Percentiles rank a stretch among this genome's conserved stretches.
phyloP scores from a whole-genome alignment of 2,797 vertebrate species.

The Zenarchopterus dispar region DNA sequence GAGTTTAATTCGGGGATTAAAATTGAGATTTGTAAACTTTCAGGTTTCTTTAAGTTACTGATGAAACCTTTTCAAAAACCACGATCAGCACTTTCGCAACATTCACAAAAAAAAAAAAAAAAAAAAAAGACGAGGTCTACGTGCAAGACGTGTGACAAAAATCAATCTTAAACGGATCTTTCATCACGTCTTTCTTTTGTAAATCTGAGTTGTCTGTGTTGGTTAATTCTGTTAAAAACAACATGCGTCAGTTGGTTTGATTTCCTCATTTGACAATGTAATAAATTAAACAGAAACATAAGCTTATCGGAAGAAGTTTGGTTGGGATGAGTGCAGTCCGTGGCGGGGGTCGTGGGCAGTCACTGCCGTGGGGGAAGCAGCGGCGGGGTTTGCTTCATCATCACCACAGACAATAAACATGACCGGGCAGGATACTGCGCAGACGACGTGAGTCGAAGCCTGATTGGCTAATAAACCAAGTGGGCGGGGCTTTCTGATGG shows the following conservation, averaged over 20 bases:
- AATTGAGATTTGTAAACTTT: no score
- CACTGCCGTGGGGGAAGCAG: background rate
- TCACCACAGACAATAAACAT: conserved; percentile 40
- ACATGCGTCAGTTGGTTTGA: no score
- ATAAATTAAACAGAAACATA: no score
- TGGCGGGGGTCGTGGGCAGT: background rate
- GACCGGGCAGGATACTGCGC: conserved; percentile 55
- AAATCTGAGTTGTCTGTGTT: background rate
- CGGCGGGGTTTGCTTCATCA: conserved; percentile 12
- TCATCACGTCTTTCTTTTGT: background rate
- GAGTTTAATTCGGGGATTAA: background rate
- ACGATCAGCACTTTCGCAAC: background rate
- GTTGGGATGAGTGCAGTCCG: no score
- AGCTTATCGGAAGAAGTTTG: background rate
- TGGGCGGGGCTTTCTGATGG: conserved; percentile 42
- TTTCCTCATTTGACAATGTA: no score
- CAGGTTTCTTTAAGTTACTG: no score
- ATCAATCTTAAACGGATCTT: background rate
- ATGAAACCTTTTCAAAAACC: no score
- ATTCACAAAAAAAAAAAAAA: background rate
- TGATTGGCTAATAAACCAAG: conserved; percentile 58
- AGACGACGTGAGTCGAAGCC: conserved; percentile 52
- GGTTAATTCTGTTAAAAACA: no score
- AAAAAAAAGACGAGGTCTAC: conserved; percentile 21
- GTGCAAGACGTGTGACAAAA: conserved; percentile 19